Percentiles rank a stretch among this genome's conserved stretches.
phyloP scores from a whole-genome alignment of 2,113 vertebrate genomes.

The Poicephalus gulielmi region DNA sequence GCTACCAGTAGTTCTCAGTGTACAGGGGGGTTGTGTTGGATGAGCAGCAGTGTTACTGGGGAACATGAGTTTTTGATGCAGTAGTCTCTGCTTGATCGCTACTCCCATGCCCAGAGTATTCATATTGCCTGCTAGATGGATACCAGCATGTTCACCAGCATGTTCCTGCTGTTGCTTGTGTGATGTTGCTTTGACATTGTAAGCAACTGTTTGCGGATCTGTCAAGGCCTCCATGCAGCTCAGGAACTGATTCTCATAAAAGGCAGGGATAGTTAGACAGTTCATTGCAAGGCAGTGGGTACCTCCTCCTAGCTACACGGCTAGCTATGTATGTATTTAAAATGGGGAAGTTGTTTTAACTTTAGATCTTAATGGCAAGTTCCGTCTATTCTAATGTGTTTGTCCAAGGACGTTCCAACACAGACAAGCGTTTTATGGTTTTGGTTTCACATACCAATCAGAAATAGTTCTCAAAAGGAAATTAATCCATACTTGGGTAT shows the following conservation, averaged over 20 bases:
- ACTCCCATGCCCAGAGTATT: fast-evolving
- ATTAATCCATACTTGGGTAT: not conserved
- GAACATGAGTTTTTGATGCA: not conserved
- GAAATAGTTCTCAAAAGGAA: not conserved
- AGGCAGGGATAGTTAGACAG: not conserved
- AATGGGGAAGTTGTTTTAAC: not conserved
- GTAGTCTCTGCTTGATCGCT: not conserved
- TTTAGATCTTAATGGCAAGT: not conserved
- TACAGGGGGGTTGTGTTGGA: not conserved
- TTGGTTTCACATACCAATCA: not conserved
- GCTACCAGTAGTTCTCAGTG: not conserved
- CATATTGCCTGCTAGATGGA: not conserved
- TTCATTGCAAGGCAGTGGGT: not conserved
- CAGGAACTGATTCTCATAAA: not conserved
- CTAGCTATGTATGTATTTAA: not conserved
- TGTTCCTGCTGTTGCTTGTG: not conserved
- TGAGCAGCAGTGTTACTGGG: not conserved
- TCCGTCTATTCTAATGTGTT: not conserved
- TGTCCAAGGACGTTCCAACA: not conserved
- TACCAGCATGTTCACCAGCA: not conserved
- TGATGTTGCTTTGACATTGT: not conserved
- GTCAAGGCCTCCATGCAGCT: not conserved
- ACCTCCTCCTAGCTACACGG: not conserved
- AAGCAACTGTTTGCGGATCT: not conserved
- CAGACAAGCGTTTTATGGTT: not conserved